Conservation (phyloP, 2,113 vertebrate species). For the Arothron firmamentum region DNA sequence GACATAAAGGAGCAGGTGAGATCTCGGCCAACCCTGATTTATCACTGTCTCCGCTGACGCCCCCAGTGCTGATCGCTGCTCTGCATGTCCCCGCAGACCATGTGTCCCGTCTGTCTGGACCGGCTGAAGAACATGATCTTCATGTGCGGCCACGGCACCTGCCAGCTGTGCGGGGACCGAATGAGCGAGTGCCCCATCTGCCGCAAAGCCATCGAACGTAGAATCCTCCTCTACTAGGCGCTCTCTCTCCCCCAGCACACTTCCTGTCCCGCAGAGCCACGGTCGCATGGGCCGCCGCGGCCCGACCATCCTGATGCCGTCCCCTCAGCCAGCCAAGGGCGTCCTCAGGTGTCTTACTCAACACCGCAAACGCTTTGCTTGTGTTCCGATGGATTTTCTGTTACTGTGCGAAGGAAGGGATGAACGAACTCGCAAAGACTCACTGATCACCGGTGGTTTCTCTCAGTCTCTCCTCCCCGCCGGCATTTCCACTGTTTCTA, state of each 20-base stretch:
- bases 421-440: slow-evolving; percentile 12
- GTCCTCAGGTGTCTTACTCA: slow-evolving; percentile 41
- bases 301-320: slow-evolving; percentile 37
- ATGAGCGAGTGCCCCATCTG: slow-evolving; percentile 99
- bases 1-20: slow-evolving; percentile 98
- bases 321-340: slow-evolving; percentile 36
- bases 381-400: slow-evolving; percentile 44
- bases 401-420: slow-evolving; percentile 34
- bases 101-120: slow-evolving; percentile 98
- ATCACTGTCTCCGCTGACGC: not conserved
- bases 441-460: too few relatives aligned
- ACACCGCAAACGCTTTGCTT: slow-evolving; percentile 24
- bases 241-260: not conserved
- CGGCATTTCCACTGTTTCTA: not conserved
- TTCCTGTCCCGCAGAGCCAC: slow-evolving; percentile 20
- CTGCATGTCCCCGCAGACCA: slow-evolving; percentile 77
- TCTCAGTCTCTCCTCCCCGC: too few relatives aligned
- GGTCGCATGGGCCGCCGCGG: slow-evolving; percentile 42
- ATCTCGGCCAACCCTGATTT: not conserved
- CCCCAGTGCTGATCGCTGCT: not conserved
- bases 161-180: slow-evolving; percentile 95
- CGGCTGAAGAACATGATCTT: slow-evolving; percentile 99
- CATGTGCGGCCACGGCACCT: slow-evolving; percentile 96
- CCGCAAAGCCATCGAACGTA: slow-evolving; percentile 96
- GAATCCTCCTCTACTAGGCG: slow-evolving; percentile 91